A percentile compares a stretch with the other conserved stretches of the same genome.
Evolutionary conservation across 2,113 vertebrate genomes (phyloP).

Genomic region (Psittacara wagleri): DNA sequence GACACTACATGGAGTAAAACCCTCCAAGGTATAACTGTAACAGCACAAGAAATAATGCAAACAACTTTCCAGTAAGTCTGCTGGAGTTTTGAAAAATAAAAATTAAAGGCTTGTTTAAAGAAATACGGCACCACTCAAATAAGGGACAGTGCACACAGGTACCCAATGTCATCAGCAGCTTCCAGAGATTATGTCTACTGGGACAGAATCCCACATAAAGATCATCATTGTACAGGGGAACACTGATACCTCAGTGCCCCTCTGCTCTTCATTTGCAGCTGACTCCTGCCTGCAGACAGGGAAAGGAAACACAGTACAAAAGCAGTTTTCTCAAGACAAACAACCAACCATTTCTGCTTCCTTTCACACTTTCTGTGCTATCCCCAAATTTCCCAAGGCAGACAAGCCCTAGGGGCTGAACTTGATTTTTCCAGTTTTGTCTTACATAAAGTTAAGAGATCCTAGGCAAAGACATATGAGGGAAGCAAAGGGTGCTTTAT

Average conservation of each 20-base stretch:
- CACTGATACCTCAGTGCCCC: background rate
- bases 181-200: background rate
- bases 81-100: background rate
- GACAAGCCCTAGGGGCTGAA: background rate
- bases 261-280: background rate
- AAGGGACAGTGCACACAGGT: background rate
- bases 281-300: background rate
- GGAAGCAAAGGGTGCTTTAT: background rate
- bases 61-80: background rate
- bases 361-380: background rate
- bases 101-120: background rate
- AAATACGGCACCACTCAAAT: background rate
- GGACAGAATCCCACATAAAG: background rate
- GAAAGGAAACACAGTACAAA: background rate
- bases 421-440: background rate
- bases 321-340: background rate
- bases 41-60: background rate
- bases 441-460: background rate
- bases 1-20: background rate
- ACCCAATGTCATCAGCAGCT: background rate
- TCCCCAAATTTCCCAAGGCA: background rate
- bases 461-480: background rate
- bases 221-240: background rate
- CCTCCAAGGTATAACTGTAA: background rate
- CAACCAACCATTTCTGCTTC: background rate